phyloP scores from a whole-genome alignment of 2,888 invertebrate species.

The Caenorhabditis sp. region DNA sequence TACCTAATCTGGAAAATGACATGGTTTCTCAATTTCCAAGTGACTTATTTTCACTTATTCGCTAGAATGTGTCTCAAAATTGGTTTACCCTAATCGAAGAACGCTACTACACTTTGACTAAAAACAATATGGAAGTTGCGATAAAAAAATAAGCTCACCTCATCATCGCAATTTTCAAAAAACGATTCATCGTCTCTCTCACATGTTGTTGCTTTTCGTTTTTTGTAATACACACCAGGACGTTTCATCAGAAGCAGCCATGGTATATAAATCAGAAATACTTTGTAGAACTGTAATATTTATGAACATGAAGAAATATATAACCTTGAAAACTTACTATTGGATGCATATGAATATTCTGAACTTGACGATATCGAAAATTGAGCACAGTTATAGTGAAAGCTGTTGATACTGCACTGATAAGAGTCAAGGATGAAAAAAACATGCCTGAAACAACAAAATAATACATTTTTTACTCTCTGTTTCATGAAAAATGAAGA shows the following conservation, averaged over 20 bases:
- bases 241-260: conserved; percentile 62
- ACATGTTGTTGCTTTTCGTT: conserved; percentile 31
- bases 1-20: no score
- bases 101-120: no score
- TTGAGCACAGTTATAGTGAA: conserved; percentile 64
- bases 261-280: conserved; percentile 64
- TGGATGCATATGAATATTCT: conserved; percentile 57
- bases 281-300: conserved; percentile 50
- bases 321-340: conserved; percentile 7
- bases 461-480: conserved; percentile 3
- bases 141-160: conserved; percentile 12
- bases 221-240: conserved; percentile 48
- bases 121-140: no score
- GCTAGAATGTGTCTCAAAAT: no score
- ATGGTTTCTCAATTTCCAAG: no score
- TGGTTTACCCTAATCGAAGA: no score
- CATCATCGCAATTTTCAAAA: conserved; percentile 44
- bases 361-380: conserved; percentile 60
- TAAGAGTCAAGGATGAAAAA: conserved; percentile 60
- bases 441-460: conserved; percentile 57
- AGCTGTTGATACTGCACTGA: conserved; percentile 59
- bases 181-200: conserved; percentile 42
- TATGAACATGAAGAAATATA: no score
- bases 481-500: no score
- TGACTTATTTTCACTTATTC: no score